Base-by-base conservation (phyloP, 2,113 vertebrate species). In the Miniopterus natalensis region DNA sequence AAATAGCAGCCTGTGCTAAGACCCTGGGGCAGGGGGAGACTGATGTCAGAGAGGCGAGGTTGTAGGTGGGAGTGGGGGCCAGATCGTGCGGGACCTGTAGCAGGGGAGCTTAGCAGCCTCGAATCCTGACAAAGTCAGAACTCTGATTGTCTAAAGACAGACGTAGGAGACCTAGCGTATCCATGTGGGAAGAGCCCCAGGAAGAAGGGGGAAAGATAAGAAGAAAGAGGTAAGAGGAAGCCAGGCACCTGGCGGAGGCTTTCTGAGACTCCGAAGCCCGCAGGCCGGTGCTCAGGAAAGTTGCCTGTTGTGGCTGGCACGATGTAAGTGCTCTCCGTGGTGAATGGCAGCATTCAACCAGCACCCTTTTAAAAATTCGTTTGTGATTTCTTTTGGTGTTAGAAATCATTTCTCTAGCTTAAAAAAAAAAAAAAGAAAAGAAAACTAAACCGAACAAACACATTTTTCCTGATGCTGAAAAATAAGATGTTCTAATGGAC, bases 391-490 rank as follows among this genome's bases (percentile, higher is more conserved):
- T 84, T 59, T 53, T 47, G 47, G 25, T 73, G 47, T 81, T 68
- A 83, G 68, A 79, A 95, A 83, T 93, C 61, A 78, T 92, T 53
- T 25, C 47, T 84, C 57, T 70, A 15, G 45, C 74, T 88, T 14
- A 74, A 40, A 51, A 47, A 49, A 71, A 70, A 42, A n/a, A 47
- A 53, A 49, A 73, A 71, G 42, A 15, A 55, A 84, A 84, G 8
- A 45, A 85, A 63, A 14, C 27, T 29, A 61, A 81, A 61, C 25
- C 42, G 65, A 90, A 75, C 81, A 70, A 93, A 95, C 53, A 29
- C 25, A 5, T 36, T 70, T 68, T 92, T 75, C 59, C 87, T 78
- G 53, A 31, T 89, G 71, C 79, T 68, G 45, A 86, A 88, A 85
- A 23, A 84, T 8, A 47, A 14, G 18, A 14, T 20, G 45, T 84